Evolutionary conservation across 2,113 vertebrate genomes (phyloP), one percentile per base, ranked within the genome.

Genomic region (Holacanthus passer): DNA sequence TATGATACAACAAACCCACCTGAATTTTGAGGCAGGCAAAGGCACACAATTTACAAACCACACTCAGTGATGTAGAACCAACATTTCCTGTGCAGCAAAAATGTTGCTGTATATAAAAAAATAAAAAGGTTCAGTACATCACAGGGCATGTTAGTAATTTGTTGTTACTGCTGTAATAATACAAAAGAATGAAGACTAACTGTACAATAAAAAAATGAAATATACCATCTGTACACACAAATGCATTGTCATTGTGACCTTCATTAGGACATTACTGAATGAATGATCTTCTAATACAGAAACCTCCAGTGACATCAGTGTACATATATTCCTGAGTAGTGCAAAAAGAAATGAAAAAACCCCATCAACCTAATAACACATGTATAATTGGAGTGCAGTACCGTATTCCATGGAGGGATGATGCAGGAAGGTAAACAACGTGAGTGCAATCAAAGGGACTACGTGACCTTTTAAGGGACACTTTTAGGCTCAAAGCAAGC

Each of bases 31-130:
- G 31, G 24, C 31, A 52, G 59, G 59, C 60, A 52, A 47, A 35
- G 39, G 70, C 55, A 58, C 47, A 14, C 12, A 77, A 47, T 75
- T 88, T 53, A 24, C 55, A 81, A 31, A 72, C 32, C 35, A 1
- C 32, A 52, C 32, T 37, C 31, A 32, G 37, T 69, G 35, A 76
- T 70, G 68, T n/a, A 67, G 37, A 74, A 64, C n/a, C 29, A 50
- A 22, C 20, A 27, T 19, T 50, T 22, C 4, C 19, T 27, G 7
- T 55, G 11, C 8, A 31, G n/a, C 1, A 14, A 11, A 55, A 52
- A 45, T 27, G 27, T 45, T 67, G 55, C 48, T n/a, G n/a, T n/a
- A n/a, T n/a, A n/a, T n/a, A n/a, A n/a, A n/a, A n/a, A n/a, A n/a
- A n/a, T n/a, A n/a, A n/a, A n/a, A n/a, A n/a, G n/a, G n/a, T n/a